Conservation (phyloP, 1,140 invertebrate genomes). For the Drosophila quadrilineata region DNA sequence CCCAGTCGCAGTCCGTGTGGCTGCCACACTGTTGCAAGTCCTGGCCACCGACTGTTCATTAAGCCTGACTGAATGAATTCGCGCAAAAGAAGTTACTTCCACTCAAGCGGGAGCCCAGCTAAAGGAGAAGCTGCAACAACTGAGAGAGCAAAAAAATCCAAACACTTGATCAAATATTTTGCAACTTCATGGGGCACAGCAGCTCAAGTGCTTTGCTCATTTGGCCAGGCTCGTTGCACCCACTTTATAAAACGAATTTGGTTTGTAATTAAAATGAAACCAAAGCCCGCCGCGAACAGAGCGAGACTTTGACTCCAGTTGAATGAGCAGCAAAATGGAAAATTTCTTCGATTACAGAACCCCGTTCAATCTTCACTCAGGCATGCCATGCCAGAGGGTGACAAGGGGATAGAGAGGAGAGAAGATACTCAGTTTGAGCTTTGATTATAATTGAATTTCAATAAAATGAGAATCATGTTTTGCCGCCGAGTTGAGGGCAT, state of each 20-base stretch:
- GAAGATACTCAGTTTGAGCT: slow-evolving; percentile 19
- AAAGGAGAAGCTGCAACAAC: no score
- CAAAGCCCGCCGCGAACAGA: no score
- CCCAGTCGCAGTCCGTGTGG: neutral
- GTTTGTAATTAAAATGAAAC: slow-evolving; percentile 75
- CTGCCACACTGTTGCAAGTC: slow-evolving; percentile 2
- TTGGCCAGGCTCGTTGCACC: slow-evolving; percentile 59
- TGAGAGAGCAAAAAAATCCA: slow-evolving; percentile 39
- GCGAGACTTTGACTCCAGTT: slow-evolving; percentile 20
- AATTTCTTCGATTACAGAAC: slow-evolving; percentile 64
- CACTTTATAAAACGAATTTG: slow-evolving; percentile 62
- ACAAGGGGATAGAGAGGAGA: no score
- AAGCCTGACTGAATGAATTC: slow-evolving; percentile 75
- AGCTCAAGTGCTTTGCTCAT: slow-evolving; percentile 58
- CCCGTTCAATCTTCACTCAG: slow-evolving; percentile 45
- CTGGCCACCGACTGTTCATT: slow-evolving; percentile 64
- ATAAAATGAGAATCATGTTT: neutral
- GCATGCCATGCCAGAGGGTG: no score
- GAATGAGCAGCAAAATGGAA: slow-evolving; percentile 52
- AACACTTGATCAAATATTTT: slow-evolving; percentile 79
- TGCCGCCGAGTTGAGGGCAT: neutral
- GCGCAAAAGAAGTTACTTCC: slow-evolving; percentile 76
- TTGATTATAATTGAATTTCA: neutral
- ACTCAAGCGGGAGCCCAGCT: slow-evolving; percentile 23
- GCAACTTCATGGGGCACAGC: slow-evolving; percentile 67